These are phyloP conservation scores for Leucoptera coffeella DNA, from an alignment of 2,888 invertebrate species.

Conservation along the genomic window DNA sequence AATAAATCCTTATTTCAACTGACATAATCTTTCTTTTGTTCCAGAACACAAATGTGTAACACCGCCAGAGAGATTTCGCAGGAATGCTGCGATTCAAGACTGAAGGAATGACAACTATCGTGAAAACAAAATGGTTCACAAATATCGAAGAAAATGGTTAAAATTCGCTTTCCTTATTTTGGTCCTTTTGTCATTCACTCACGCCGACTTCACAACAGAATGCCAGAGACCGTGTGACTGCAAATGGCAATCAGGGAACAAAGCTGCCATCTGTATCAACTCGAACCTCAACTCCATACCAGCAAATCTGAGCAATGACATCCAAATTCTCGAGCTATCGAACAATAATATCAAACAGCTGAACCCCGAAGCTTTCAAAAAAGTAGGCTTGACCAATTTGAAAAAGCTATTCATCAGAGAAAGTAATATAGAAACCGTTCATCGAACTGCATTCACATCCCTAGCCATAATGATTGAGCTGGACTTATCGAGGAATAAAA, in stretches of 20 bases:
- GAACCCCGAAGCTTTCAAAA: slow-evolving; percentile 60
- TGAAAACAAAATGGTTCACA: slow-evolving; percentile 42
- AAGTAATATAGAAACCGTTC: slow-evolving; percentile 64
- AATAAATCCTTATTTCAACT: no score
- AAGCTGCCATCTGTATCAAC: slow-evolving; percentile 74
- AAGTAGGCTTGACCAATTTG: slow-evolving; percentile 67
- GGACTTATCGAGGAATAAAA: slow-evolving; percentile 71
- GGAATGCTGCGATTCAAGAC: slow-evolving; percentile 38
- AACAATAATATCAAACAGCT: slow-evolving; percentile 63
- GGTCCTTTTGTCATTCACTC: slow-evolving; percentile 19
- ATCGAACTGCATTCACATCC: slow-evolving; percentile 68
- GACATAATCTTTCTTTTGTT: slow-evolving; percentile 7
- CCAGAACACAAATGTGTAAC: slow-evolving; percentile 7
- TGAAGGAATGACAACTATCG: slow-evolving; percentile 44
- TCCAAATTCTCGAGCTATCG: slow-evolving; percentile 68
- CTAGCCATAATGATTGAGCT: slow-evolving; percentile 75
- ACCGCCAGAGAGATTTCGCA: slow-evolving; percentile 11
- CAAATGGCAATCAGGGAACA: slow-evolving; percentile 81
- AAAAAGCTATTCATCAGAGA: slow-evolving; percentile 75
- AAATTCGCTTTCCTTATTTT: slow-evolving; percentile 25
- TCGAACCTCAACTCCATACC: slow-evolving; percentile 65
- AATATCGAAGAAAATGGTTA: slow-evolving; percentile 45
- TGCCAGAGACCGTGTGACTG: slow-evolving; percentile 73
- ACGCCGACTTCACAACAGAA: slow-evolving; percentile 53
- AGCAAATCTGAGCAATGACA: slow-evolving; percentile 62